Evolutionary conservation across 2,797 vertebrate genomes (phyloP).

Genomic region (Lagorchestes hirsutus): DNA sequence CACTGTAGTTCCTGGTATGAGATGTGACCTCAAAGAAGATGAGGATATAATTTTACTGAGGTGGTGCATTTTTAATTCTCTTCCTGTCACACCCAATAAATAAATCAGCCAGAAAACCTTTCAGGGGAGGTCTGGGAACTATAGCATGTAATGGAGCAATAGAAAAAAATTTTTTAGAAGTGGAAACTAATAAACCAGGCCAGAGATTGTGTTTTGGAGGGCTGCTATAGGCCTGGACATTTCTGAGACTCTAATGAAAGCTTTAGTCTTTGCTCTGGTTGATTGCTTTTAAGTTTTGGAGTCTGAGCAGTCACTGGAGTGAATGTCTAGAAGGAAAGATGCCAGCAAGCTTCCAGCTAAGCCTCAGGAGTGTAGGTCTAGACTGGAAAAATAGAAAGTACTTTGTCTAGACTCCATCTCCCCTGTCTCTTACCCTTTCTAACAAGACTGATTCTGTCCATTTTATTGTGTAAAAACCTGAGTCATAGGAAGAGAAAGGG

Average conservation of each 20-base stretch:
- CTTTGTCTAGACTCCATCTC: neutral
- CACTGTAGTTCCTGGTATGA: constrained; percentile 73
- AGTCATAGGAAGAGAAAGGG: constrained; percentile 44
- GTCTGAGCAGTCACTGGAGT: constrained; percentile 7
- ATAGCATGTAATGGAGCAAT: constrained; percentile 58
- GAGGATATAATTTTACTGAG: constrained; percentile 79
- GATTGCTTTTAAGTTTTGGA: constrained; percentile 49
- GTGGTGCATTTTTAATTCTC: constrained; percentile 83
- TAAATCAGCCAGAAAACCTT: constrained; percentile 79
- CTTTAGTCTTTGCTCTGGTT: constrained; percentile 33
- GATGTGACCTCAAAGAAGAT: constrained; percentile 74
- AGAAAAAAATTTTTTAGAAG: constrained; percentile 64
- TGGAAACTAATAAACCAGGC: constrained; percentile 56
- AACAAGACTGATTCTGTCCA: constrained; percentile 9
- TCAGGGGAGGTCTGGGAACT: constrained; percentile 73
- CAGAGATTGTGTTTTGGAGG: constrained; percentile 8
- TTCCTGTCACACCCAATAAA: constrained; percentile 81
- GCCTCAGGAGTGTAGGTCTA: constrained; percentile 1
- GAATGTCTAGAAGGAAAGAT: constrained; percentile 36
- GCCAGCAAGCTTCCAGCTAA: neutral
- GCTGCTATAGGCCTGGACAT: constrained; percentile 31
- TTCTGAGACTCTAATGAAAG: neutral
- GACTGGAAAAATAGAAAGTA: neutral
- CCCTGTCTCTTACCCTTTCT: neutral
- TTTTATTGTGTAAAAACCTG: constrained; percentile 31